Percentiles rank a stretch among this genome's conserved stretches.
Conservation (phyloP, 2,888 invertebrate genomes). For the Mimumesa dahlbomi region DNA sequence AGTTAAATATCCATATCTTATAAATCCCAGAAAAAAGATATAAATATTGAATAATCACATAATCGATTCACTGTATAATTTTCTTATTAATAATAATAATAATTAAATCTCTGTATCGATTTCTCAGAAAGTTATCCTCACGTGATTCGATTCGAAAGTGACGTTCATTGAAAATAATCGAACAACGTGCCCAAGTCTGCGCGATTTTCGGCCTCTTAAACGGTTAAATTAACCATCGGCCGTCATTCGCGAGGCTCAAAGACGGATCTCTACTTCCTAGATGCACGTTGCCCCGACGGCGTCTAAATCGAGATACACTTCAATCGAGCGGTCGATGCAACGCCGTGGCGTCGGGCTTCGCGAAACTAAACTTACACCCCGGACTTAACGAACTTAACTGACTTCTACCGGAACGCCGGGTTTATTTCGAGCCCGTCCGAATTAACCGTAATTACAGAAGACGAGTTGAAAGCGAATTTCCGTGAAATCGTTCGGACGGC, state of each 20-base stretch:
- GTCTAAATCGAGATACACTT: slow-evolving; percentile 66
- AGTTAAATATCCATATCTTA: too few species aligned
- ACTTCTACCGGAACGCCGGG: too few species aligned
- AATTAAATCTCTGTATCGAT: too few species aligned
- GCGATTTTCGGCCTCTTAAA: slow-evolving; percentile 35
- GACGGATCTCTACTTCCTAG: slow-evolving; percentile 45
- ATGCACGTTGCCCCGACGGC: slow-evolving; percentile 53
- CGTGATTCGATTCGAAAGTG: neutral
- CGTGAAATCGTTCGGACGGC: too few species aligned
- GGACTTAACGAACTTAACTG: slow-evolving; percentile 19
- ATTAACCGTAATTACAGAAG: too few species aligned
- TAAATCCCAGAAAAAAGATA: too few species aligned
- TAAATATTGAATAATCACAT: too few species aligned
- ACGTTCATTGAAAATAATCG: neutral
- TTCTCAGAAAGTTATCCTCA: too few species aligned
- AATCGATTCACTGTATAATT: too few species aligned
- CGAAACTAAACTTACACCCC: neutral
- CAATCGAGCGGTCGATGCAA: slow-evolving; percentile 43
- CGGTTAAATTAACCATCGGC: slow-evolving; percentile 51
- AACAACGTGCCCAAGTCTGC: neutral
- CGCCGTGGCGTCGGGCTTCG: slow-evolving; percentile 2
- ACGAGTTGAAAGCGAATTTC: too few species aligned
- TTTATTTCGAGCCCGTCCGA: too few species aligned
- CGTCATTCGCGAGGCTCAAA: slow-evolving; percentile 42
- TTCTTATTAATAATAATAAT: too few species aligned